A percentile compares a stretch with the other conserved stretches of the same genome.
phyloP scores from a whole-genome alignment of 2,113 vertebrate species.

The Forbesichthys papilliferus region DNA sequence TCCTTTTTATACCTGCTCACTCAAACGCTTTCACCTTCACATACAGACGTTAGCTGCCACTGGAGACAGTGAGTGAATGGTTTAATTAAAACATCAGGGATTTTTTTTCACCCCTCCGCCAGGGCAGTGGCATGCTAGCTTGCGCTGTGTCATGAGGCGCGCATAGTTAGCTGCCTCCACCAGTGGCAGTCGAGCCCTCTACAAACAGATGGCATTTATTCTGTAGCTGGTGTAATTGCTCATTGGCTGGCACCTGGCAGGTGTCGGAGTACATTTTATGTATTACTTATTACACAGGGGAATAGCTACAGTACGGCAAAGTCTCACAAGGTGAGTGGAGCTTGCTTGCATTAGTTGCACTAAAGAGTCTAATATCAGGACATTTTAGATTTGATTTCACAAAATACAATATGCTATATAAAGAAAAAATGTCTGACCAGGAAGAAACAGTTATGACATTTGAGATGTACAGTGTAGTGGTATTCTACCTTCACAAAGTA shows the following conservation, averaged over 20 bases:
- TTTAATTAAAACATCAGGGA: conserved; percentile 63
- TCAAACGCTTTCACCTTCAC: conserved; percentile 29
- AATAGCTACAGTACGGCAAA: neutral
- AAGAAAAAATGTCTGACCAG: too few species aligned
- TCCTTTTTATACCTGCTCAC: conserved; percentile 12
- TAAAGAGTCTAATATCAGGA: too few species aligned
- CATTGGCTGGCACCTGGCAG: conserved; percentile 18
- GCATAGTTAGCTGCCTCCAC: conserved; percentile 27
- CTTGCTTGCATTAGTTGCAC: too few species aligned
- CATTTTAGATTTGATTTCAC: too few species aligned
- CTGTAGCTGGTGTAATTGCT: conserved; percentile 15
- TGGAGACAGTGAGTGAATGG: conserved; percentile 15
- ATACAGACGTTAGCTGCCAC: too few species aligned
- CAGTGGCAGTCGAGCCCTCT: conserved; percentile 29
- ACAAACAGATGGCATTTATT: conserved; percentile 36
- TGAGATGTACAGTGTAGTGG: too few species aligned
- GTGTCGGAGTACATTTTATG: conserved; percentile 16
- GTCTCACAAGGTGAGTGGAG: neutral
- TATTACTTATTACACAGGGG: conserved; percentile 10
- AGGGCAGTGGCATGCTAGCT: conserved; percentile 27
- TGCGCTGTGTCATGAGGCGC: conserved; percentile 33
- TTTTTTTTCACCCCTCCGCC: conserved; percentile 15
- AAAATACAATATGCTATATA: too few species aligned
- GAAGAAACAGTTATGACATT: too few species aligned
- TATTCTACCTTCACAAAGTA: neutral